Evolutionary conservation across 2,113 vertebrate genomes (phyloP), one percentile per base, ranked within the genome.

Genomic region (Porphyrio hochstetteri): DNA sequence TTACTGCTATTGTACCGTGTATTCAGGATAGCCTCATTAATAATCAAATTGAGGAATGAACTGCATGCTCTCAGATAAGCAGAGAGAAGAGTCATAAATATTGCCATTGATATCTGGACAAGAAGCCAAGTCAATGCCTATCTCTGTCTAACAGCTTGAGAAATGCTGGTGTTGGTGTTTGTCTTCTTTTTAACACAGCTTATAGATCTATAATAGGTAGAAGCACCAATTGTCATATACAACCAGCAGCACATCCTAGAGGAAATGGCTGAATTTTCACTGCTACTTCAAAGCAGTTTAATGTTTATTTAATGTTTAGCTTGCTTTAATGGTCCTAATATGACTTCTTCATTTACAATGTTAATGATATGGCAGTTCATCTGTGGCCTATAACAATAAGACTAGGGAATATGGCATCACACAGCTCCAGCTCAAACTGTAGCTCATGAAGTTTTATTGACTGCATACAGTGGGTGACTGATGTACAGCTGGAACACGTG

Each of bases 71-170:
- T 90, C 55, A 86, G 92, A 94, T 95, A 97, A 96, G 69, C 57
- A 76, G 31, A 44, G 25, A 67, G 63, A 60, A 74, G 56, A 72
- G 68, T 65, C 67, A 76, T 94, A 93, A 94, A 94, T 95, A 69
- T 96, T 88, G 36, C 70, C 70, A 84, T 48, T 92, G 38, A 7
- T 81, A 38, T 9, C 44, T 46, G 46, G 78, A 94, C 68, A 70
- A 92, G 72, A 57, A 78, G 31, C 61, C 74, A 95, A 83, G 81
- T 29, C 42, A 76, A 67, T 40, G 50, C 55, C 86, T 92, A 75
- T 95, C 96, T 94, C 82, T 83, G 16, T 91, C 90, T 70, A 86
- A 46, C 95, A 94, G 94, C 87, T 94, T 78, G 90, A 90, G 74
- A 92, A 94, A 94, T 70, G 35, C 50, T 83, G 19, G 44, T 91